Conservation (phyloP, 2,113 vertebrate species). For the Stigmatopora argus region DNA sequence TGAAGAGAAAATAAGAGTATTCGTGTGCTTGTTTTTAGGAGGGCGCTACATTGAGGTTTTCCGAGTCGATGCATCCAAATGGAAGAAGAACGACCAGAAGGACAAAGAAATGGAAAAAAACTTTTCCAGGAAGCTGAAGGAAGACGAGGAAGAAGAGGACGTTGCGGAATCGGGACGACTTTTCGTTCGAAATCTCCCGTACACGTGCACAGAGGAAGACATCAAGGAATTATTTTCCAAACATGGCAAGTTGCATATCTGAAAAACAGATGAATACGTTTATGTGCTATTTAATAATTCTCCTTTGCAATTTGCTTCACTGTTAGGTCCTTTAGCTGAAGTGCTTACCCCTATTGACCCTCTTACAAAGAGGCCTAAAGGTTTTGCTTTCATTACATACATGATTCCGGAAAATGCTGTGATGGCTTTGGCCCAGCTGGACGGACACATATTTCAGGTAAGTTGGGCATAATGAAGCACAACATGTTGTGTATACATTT, state of each 20-base stretch:
- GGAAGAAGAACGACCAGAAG: slow-evolving; percentile 40
- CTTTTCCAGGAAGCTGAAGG: slow-evolving; percentile 73
- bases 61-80: slow-evolving; percentile 37
- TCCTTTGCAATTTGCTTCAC: not conserved
- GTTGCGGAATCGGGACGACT: slow-evolving; percentile 87
- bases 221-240: slow-evolving; percentile 80
- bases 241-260: slow-evolving; percentile 66
- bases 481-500: no score
- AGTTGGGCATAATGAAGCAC: not conserved
- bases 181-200: slow-evolving; percentile 90
- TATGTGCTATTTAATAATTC: not conserved
- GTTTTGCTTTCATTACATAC: slow-evolving; percentile 90
- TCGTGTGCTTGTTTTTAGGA: slow-evolving; percentile 61
- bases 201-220: slow-evolving; percentile 87
- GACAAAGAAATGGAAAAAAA: slow-evolving; percentile 52
- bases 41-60: slow-evolving; percentile 85
- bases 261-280: not conserved
- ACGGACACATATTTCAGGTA: slow-evolving; percentile 95
- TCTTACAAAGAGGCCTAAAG: slow-evolving; percentile 90
- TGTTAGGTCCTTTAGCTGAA: slow-evolving; percentile 83
- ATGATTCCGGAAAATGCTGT: slow-evolving; percentile 92
- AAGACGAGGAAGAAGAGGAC: slow-evolving; percentile 88
- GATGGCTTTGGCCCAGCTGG: slow-evolving; percentile 79
- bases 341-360: slow-evolving; percentile 86
- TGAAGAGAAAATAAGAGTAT: not conserved